phyloP scores from a whole-genome alignment of 2,113 vertebrate species.

The Neopipo cinnamomea region DNA sequence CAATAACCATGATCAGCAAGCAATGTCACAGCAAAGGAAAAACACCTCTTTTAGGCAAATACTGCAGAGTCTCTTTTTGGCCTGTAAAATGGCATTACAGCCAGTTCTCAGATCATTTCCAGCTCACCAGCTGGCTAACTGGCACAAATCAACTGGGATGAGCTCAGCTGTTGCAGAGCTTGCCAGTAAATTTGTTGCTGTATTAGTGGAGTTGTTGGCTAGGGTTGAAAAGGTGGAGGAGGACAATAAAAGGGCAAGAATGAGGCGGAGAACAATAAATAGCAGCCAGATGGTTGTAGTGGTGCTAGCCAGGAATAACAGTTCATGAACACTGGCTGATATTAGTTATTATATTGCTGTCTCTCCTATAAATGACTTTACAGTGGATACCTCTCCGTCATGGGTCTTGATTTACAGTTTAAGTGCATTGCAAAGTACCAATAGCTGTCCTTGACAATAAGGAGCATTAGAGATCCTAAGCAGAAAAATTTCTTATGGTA shows the following conservation, averaged over 20 bases:
- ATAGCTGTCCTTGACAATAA: background rate
- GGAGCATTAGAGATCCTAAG: background rate
- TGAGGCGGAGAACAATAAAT: background rate
- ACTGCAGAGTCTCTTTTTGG: background rate
- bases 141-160: slow-evolving; percentile 15
- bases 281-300: background rate
- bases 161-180: slow-evolving; percentile 35
- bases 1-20: background rate
- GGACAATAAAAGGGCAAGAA: slow-evolving; percentile 18
- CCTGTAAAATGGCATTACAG: background rate
- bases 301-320: slow-evolving; percentile 2
- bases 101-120: background rate
- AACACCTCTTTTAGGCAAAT: background rate
- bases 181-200: slow-evolving; percentile 31
- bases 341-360: background rate
- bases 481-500: background rate
- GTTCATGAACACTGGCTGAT: background rate
- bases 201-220: background rate
- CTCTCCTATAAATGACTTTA: background rate
- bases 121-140: slow-evolving; percentile 50
- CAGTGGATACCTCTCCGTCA: background rate
- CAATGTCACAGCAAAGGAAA: background rate
- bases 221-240: slow-evolving; percentile 7
- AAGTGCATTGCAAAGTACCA: background rate
- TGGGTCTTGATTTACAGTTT: background rate